phyloP scores from a whole-genome alignment of 1,140 invertebrate genomes.

The Scaptomyza graminum region DNA sequence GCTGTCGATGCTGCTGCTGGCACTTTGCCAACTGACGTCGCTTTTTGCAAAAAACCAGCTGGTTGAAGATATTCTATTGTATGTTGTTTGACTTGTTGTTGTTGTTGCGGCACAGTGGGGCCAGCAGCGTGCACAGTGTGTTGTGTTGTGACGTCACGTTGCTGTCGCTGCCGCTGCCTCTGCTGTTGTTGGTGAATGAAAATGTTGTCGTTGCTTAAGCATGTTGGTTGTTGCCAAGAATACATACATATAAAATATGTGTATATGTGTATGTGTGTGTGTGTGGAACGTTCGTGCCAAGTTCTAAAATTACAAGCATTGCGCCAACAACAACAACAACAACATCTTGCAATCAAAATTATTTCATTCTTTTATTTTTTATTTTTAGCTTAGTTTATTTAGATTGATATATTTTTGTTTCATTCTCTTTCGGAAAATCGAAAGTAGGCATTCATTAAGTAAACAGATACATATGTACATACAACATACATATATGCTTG shows the following conservation, averaged over 20 bases:
- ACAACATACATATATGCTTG: not conserved
- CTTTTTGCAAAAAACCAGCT: slow-evolving; percentile 56
- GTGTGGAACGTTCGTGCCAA: slow-evolving; percentile 64
- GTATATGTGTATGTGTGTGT: slow-evolving; percentile 11
- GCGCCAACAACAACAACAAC: slow-evolving; percentile 39
- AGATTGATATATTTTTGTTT: slow-evolving; percentile 39
- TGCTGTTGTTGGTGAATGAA: slow-evolving; percentile 43
- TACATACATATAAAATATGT: slow-evolving; percentile 23
- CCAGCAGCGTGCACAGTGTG: slow-evolving; percentile 57
- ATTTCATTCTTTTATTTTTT: slow-evolving; percentile 30
- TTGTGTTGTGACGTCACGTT: slow-evolving; percentile 64
- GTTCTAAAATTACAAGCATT: slow-evolving; percentile 77
- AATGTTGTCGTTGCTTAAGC: slow-evolving; percentile 33
- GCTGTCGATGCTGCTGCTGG: slow-evolving; percentile 37
- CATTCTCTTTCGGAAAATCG: slow-evolving; percentile 62
- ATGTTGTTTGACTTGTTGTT: slow-evolving; percentile 8
- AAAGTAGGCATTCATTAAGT: slow-evolving; percentile 48
- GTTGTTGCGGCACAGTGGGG: slow-evolving; percentile 58
- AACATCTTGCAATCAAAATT: slow-evolving; percentile 30
- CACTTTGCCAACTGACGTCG: slow-evolving; percentile 61
- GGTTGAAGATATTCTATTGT: slow-evolving; percentile 40
- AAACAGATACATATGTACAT: slow-evolving; percentile 2
- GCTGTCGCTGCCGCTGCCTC: slow-evolving; percentile 22
- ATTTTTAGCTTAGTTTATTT: not conserved
- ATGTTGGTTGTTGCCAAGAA: slow-evolving; percentile 56